phyloP scores from a whole-genome alignment of 1,140 invertebrate genomes.

The Heliconius hewitsoni region DNA sequence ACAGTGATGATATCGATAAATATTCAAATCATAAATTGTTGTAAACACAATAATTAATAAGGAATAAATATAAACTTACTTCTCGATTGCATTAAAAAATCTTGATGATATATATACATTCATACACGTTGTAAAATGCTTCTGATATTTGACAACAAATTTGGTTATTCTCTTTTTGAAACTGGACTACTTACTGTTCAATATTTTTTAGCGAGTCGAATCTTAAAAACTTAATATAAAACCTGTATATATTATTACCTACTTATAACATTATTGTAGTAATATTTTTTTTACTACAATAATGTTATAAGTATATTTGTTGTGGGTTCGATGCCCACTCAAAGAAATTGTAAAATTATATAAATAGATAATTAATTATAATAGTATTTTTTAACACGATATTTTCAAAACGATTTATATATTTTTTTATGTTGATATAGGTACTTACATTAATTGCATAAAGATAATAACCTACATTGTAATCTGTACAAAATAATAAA shows the following conservation, averaged over 20 bases:
- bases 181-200: neutral
- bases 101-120: neutral
- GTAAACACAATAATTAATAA: neutral
- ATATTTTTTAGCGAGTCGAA: neutral
- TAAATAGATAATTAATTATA: too few relatives aligned
- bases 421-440: too few relatives aligned
- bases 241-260: neutral
- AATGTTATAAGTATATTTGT: too few relatives aligned
- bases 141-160: slow-evolving; percentile 26
- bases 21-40: neutral
- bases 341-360: too few relatives aligned
- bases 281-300: neutral
- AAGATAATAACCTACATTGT: too few relatives aligned
- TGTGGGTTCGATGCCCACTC: too few relatives aligned
- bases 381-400: too few relatives aligned
- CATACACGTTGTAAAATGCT: slow-evolving; percentile 5
- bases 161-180: slow-evolving; percentile 41
- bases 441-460: too few relatives aligned
- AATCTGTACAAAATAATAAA: neutral
- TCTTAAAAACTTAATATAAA: neutral
- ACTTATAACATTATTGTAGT: neutral
- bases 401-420: too few relatives aligned
- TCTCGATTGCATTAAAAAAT: neutral
- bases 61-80: neutral
- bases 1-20: neutral